Percentiles rank a stretch among this genome's conserved stretches.
Evolutionary conservation across 1,140 invertebrate genomes (phyloP).

Genomic region (Drosophila carrolli): DNA sequence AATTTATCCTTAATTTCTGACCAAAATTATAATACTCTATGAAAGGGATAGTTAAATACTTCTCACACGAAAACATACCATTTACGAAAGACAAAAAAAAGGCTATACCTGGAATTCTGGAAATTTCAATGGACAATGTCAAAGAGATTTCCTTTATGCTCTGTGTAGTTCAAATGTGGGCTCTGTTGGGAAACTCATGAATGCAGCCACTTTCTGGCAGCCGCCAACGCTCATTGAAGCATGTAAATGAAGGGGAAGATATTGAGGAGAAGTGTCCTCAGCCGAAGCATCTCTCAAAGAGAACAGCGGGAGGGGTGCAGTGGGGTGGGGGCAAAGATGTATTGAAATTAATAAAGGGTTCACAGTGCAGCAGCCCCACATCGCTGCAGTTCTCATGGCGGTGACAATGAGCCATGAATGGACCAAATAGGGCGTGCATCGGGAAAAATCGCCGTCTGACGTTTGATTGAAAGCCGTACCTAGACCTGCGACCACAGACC

Average conservation of each 20-base stretch:
- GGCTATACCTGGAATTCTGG: too few species aligned
- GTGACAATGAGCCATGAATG: conserved; percentile 73
- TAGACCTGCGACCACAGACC: neutral
- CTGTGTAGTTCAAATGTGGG: conserved; percentile 28
- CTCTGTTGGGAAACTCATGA: conserved; percentile 26
- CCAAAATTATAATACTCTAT: too few species aligned
- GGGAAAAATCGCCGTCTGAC: conserved; percentile 48
- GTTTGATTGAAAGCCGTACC: conserved; percentile 47
- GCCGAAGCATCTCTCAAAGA: conserved; percentile 26
- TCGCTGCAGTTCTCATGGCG: conserved; percentile 31
- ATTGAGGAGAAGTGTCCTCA: conserved; percentile 45
- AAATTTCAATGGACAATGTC: neutral
- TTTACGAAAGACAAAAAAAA: neutral
- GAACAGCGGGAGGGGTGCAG: neutral
- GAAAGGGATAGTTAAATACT: too few species aligned
- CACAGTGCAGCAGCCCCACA: conserved; percentile 31
- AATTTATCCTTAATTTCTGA: too few species aligned
- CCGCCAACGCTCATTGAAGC: conserved; percentile 43
- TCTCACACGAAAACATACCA: too few species aligned
- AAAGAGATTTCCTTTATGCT: neutral
- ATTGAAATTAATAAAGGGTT: conserved; percentile 78
- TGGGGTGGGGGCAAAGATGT: conserved; percentile 38
- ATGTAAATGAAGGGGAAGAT: conserved; percentile 33
- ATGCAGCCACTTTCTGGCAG: conserved; percentile 51
- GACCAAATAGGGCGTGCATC: conserved; percentile 34